Conservation (phyloP, 2,888 invertebrate species). For the Phlogophora meticulosa region DNA sequence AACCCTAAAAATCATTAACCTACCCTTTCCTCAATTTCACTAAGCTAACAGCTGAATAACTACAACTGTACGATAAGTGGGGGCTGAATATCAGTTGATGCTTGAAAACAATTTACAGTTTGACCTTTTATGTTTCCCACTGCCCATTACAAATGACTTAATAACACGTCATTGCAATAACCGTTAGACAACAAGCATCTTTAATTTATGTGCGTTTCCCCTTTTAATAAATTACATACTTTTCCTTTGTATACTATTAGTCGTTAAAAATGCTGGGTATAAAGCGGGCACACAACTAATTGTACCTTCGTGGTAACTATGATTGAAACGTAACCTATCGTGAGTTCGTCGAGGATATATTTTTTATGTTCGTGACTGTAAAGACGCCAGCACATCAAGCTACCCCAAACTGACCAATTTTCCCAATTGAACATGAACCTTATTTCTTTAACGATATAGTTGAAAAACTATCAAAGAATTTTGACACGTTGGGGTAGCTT, state of each 20-base stretch:
- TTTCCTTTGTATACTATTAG: constrained; percentile 30
- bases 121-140: background rate
- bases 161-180: background rate
- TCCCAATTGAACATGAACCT: no score
- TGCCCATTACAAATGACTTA: background rate
- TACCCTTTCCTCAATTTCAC: no score
- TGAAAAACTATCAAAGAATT: no score
- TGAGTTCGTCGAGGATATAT: constrained; percentile 61
- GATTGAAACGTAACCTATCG: constrained; percentile 78
- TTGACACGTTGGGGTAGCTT: no score
- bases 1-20: no score
- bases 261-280: constrained; percentile 44
- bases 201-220: background rate
- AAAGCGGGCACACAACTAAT: constrained; percentile 54
- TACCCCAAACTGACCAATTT: no score
- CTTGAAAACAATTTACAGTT: background rate
- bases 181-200: background rate
- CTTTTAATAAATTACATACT: constrained; percentile 12
- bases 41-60: no score
- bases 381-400: no score
- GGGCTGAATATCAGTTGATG: no score
- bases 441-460: no score
- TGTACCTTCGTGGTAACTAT: constrained; percentile 68
- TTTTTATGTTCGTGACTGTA: constrained; percentile 63
- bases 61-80: no score